These are phyloP conservation scores for Lampropteryx suffumata DNA, from an alignment of 2,888 invertebrate genomes.

Conservation along the genomic window DNA sequence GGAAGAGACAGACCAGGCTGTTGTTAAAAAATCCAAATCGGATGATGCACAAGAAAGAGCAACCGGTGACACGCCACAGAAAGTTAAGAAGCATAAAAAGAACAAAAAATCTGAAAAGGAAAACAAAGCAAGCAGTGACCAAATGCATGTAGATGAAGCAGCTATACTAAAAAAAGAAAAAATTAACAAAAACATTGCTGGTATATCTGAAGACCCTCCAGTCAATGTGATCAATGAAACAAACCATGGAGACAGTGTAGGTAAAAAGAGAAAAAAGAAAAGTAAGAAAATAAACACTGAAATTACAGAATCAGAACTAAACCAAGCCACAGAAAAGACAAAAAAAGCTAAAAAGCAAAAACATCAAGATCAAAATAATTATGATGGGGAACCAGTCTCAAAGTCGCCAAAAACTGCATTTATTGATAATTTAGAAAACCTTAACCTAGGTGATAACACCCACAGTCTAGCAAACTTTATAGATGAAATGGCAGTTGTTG, in stretches of 20 bases:
- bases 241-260: not conserved
- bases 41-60: conserved; percentile 41
- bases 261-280: conserved; percentile 23
- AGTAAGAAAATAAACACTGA: conserved; percentile 47
- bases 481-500: conserved; percentile 70
- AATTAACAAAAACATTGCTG: conserved; percentile 23
- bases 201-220: conserved; percentile 28
- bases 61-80: conserved; percentile 25
- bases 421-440: conserved; percentile 61
- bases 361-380: conserved; percentile 33
- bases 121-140: conserved; percentile 37
- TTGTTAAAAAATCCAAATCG: conserved; percentile 62
- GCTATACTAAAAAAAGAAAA: conserved; percentile 19
- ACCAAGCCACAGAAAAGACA: conserved; percentile 29
- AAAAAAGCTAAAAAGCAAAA: conserved; percentile 59
- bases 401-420: conserved; percentile 56
- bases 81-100: conserved; percentile 33
- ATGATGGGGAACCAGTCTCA: conserved; percentile 47
- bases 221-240: not conserved
- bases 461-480: conserved; percentile 63
- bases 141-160: conserved; percentile 30
- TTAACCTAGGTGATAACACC: conserved; percentile 68
- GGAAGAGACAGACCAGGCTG: conserved; percentile 59
- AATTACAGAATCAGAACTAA: conserved; percentile 38
- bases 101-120: conserved; percentile 41